Evolutionary conservation across 2,797 vertebrate genomes (phyloP).

Genomic region (Cephalopachus bancanus): DNA sequence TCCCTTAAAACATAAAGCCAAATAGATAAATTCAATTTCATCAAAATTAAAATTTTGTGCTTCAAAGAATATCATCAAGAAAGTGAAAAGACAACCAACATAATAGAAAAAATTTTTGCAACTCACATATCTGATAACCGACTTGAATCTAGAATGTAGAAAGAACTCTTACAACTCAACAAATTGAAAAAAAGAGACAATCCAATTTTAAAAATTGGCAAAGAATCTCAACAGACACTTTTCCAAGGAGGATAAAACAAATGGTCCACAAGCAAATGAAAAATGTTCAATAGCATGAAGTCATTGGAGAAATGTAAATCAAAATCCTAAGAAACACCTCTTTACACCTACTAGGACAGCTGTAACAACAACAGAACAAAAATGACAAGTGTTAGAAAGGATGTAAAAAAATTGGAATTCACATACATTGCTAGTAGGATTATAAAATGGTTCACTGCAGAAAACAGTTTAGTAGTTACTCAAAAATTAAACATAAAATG

Average conservation of each 20-base stretch:
- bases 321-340: not conserved
- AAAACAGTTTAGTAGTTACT: slow-evolving; percentile 3
- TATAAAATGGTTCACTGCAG: not conserved
- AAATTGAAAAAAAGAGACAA: not conserved
- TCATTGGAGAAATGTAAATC: slow-evolving; percentile 11
- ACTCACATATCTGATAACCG: not conserved
- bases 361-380: not conserved
- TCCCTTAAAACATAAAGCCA: slow-evolving; percentile 58
- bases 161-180: slow-evolving; percentile 19
- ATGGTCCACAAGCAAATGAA: no score
- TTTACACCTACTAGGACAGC: not conserved
- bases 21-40: not conserved
- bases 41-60: slow-evolving; percentile 27
- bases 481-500: not conserved
- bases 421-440: not conserved
- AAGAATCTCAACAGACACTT: no score
- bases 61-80: slow-evolving; percentile 5
- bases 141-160: not conserved
- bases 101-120: not conserved
- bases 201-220: no score
- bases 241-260: no score
- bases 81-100: not conserved
- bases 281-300: not conserved
- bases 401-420: not conserved
- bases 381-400: slow-evolving; percentile 4